Base-by-base conservation (phyloP, 2,113 vertebrate genomes). In the Trichomycterus rosablanca region DNA sequence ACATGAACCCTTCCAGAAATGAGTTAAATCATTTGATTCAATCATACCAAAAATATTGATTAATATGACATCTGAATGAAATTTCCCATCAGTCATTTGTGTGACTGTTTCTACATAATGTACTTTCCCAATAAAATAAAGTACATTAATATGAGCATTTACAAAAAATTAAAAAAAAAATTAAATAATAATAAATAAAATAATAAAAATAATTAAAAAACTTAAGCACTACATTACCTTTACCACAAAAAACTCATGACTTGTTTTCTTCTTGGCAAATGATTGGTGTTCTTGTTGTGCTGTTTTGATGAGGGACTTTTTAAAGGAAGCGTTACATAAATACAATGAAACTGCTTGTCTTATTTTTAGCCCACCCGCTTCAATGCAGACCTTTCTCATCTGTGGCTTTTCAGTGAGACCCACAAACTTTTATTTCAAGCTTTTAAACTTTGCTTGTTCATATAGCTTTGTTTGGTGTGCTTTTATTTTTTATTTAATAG, bases 271-370 rank as follows among this genome's bases (percentile, higher is more conserved):
- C 63, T 53, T 35, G 26, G 28, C 45, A 48, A 55, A 59, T 40
- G 26, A 66, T 40, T 46, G 34, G 30, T 48, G 64, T 46, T 59
- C 52, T 67, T 34, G 51, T 46, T 62, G 51, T 57, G 51, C 52
- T 18, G 45, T 32, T 62, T 46, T 52, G 59, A 50, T 63, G 63
- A 53, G 70, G 70, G 70, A 66, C 39, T 54, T 72, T 72, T 72
- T 67, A 58, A 72, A 72, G 70, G 70, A 72, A 72, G 70, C 55
- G 46, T 72, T 72, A 72, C 63, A 72, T 67, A 72, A 72, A 72
- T 67, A 72, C 64, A 72, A 72, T 72, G 70, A 67, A 67, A 72
- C 58, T 35, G 48, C 59, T 26, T 43, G 51, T 40, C 28, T 71
- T 71, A 67, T 67, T 72, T 71, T 67, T 72, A 72, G 70, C 46